A percentile compares a stretch with the other conserved stretches of the same genome.
Conservation (phyloP, 2,113 vertebrate species). For the Isurus oxyrinchus region DNA sequence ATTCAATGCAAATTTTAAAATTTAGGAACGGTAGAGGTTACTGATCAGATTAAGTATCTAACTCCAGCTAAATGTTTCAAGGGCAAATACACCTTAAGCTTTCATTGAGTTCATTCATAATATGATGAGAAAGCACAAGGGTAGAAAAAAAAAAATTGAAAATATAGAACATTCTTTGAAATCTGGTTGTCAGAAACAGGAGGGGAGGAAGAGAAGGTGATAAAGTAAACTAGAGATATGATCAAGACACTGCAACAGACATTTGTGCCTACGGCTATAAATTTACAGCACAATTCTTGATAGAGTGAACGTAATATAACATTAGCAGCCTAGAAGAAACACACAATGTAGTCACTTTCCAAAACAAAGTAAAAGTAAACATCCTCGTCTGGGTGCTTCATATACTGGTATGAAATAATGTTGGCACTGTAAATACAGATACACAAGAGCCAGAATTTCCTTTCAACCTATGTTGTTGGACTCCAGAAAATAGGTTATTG, state of each 20-base stretch:
- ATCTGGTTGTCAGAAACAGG: neutral
- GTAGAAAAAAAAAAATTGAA: neutral
- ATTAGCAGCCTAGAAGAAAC: neutral
- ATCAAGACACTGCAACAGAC: neutral
- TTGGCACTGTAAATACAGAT: neutral
- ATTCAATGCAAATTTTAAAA: neutral
- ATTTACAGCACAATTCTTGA: neutral
- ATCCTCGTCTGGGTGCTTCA: neutral
- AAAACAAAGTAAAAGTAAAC: conserved; percentile 18
- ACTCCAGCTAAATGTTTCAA: neutral
- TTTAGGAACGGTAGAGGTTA: neutral
- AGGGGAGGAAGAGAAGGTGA: neutral
- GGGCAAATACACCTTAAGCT: neutral
- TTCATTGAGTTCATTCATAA: neutral
- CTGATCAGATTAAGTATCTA: neutral
- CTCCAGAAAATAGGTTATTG: neutral
- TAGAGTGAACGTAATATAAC: neutral
- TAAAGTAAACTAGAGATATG: neutral
- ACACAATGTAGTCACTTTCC: neutral
- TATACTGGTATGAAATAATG: neutral
- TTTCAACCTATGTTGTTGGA: neutral
- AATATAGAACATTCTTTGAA: neutral
- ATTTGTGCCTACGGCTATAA: neutral
- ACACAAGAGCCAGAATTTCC: neutral
- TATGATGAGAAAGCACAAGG: neutral